Evolutionary conservation across 2,113 vertebrate genomes (phyloP).

Genomic region (Coregonus clupeaformis): DNA sequence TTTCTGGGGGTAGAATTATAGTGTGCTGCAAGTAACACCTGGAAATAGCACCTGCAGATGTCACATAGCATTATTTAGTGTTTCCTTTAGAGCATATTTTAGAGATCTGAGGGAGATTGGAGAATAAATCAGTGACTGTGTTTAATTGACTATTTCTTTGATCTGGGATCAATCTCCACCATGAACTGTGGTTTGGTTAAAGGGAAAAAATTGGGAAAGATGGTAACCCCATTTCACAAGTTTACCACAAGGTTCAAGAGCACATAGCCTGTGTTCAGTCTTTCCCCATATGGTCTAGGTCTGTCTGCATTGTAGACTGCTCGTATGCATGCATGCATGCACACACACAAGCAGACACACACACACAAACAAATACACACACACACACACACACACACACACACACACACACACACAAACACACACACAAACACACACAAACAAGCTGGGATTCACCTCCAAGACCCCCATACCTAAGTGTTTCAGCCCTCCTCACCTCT

Average conservation of each 20-base stretch:
- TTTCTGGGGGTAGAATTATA: not conserved
- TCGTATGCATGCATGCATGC: conserved; percentile 19
- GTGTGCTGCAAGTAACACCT: conserved; percentile 28
- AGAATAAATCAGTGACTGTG: conserved; percentile 59
- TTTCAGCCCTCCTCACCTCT: conserved; percentile 48
- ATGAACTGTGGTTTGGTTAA: conserved; percentile 64
- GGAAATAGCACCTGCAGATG: conserved; percentile 59
- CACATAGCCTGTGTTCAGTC: conserved; percentile 63
- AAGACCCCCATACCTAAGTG: conserved; percentile 56
- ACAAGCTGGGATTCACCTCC: conserved; percentile 50
- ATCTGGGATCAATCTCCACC: conserved; percentile 66
- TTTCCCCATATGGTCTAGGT: conserved; percentile 41
- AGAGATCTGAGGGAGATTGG: conserved; percentile 42
- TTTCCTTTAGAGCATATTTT: conserved; percentile 54
- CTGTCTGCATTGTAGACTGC: conserved; percentile 34
- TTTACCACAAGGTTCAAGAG: conserved; percentile 68
- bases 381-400: conserved; percentile 18
- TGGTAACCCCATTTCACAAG: conserved; percentile 70
- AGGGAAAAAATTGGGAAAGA: conserved; percentile 60
- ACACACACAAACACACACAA: conserved; percentile 7
- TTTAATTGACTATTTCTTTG: conserved; percentile 68
- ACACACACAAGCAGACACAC: not conserved
- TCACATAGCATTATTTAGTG: conserved; percentile 44
- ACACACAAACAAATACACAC: conserved; percentile 18
- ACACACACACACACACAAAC: too few relatives aligned